Percentiles rank a stretch among this genome's conserved stretches.
phyloP scores from a whole-genome alignment of 2,888 invertebrate genomes.

The Hirudinaria manillensis region DNA sequence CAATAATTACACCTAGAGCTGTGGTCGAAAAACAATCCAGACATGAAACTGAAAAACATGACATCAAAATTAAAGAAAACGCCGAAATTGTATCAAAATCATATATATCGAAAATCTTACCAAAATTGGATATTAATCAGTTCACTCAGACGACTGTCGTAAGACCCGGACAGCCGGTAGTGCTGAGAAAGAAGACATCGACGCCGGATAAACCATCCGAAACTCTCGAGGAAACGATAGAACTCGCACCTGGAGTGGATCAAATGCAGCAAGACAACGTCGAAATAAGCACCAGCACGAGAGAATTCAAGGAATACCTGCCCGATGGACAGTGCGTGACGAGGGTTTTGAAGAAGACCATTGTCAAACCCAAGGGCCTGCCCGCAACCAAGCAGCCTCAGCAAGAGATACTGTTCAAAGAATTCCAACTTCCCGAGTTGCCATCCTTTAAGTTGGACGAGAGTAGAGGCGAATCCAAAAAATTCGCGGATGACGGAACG shows the following conservation, averaged over 20 bases:
- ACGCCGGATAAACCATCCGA: slow-evolving; percentile 11
- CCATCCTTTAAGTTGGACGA: slow-evolving; percentile 18
- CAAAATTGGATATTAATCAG: not conserved
- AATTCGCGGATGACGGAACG: not conserved
- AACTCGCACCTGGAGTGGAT: slow-evolving; percentile 6
- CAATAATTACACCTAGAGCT: not conserved
- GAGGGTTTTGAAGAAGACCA: slow-evolving; percentile 13
- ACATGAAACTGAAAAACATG: not conserved
- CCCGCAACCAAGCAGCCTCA: not conserved
- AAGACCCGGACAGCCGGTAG: not conserved
- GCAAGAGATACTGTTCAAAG: not conserved
- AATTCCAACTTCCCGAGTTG: slow-evolving; percentile 6
- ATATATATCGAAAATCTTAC: not conserved
- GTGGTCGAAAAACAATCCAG: not conserved
- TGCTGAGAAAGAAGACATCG: slow-evolving; percentile 5
- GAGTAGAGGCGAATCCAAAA: not conserved
- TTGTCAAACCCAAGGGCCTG: slow-evolving; percentile 11
- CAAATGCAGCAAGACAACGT: slow-evolving; percentile 7
- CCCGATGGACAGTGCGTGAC: not conserved
- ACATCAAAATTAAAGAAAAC: not conserved
- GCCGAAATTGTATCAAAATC: not conserved
- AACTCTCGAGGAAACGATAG: slow-evolving; percentile 14
- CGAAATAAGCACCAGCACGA: not conserved
- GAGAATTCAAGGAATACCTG: slow-evolving; percentile 6
- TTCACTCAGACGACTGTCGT: not conserved